Evolutionary conservation across 2,113 vertebrate species (phyloP), one percentile per base, ranked within the genome.

Genomic region (Clarias gariepinus): DNA sequence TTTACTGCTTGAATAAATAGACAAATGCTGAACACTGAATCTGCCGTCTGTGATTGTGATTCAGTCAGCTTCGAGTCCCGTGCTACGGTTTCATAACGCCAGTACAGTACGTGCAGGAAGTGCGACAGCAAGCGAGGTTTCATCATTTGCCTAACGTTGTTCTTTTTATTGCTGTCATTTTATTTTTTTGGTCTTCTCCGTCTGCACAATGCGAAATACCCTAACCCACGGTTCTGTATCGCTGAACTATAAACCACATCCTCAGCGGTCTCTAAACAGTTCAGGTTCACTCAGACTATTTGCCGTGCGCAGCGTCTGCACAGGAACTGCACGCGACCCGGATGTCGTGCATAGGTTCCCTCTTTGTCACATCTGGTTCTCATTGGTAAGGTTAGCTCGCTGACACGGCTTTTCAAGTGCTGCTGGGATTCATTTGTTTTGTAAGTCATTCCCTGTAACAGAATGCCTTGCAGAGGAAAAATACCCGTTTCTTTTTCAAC

Each of bases 191-290:
- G 3, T 7, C 30, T 33, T 19, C 9, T 63, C 10, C 11, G 61
- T 9, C 61, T n/a, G 36, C 15, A 19, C 57, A n/a, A 58, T 15
- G 76, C 58, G 76, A 41, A 71, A 21, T 8, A 13, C 10, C 10
- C 53, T 21, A 28, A 33, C 55, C 1, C 55, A 3, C 3, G 19
- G 4, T 47, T 3, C 76, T 30, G 55, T 78, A 8, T 3, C 15
- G 73, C 52, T 28, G 47, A 53, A n/a, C 61, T 77, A 81, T 78
- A 30, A 58, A 61, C 60, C 71, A 82, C n/a, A 60, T 80, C 81
- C 68, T 81, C 28, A 30, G 23, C 30, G 7, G 69, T 23, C 19
- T 73, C 69, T 21, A 3, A 10, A 1, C 30, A 7, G n/a, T 18
- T 28, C 0, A 33, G 33, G 66, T 33, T 69, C 66, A 33, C 28